Evolutionary conservation across 1,140 invertebrate species (phyloP), one percentile per base, ranked within the genome.

Genomic region (Microplitis mediator): DNA sequence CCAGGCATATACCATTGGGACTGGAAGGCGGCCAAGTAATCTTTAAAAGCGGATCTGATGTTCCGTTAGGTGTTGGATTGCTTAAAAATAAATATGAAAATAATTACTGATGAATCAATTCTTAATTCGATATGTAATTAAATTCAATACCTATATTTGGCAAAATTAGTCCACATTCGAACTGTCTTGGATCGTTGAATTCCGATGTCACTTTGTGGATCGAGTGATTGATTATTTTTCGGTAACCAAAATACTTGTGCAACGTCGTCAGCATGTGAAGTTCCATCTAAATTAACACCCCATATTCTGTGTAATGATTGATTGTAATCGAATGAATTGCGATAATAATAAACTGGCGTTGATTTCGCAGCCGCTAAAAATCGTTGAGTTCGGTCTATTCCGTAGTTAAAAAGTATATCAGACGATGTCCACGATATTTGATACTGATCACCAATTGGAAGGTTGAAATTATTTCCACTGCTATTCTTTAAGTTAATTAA

Each of bases 101-200:
- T 39, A 39, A 4, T 39, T 39, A 4, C 4, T 1, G 5, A 39
- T 4, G n/a, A 39, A 39, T 8, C 36, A 39, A 8, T 39, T 39
- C 36, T 39, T 4, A 39, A 1, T 39, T 4, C 2, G 5, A 39
- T 39, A 39, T 39, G 9, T 39, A 3, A 39, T 13, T 11, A 54
- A 54, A 50, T 9, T 54, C 4, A 13, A 54, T 54, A 54, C 36
- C 32, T 13, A 51, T 65, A 65, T 51, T 65, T 65, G 6, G 45
- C 63, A 39, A 65, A 65, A 51, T 51, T 65, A 8, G 63, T 65
- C 63, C 63, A 65, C 63, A 65, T 65, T 23, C 23, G 23, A 51
- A 11, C 35, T 4, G 50, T 52, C 35, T 11, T 35, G n/a, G 13
- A 8, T 23, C 35, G 36, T 39, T 14, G 32, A 13, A 65, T 65